Conservation (phyloP, 2,797 vertebrate species). For the Ficedula albicollis region DNA sequence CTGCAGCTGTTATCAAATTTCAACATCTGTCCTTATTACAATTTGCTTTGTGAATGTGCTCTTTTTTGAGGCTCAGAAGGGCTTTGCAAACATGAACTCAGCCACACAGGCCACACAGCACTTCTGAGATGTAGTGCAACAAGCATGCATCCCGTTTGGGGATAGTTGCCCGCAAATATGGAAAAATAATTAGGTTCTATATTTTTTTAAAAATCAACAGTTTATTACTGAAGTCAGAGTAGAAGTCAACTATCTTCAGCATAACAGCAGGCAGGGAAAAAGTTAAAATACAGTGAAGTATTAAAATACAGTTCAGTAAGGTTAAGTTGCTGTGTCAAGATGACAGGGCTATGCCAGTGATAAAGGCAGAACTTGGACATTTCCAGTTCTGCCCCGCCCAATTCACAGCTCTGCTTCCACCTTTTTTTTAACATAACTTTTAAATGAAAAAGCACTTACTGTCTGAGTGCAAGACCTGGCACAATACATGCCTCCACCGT, state of each 20-base stretch:
- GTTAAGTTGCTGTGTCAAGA: not conserved
- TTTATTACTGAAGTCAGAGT: not conserved
- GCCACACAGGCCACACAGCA: accelerated
- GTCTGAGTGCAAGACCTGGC: not conserved
- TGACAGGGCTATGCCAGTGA: not conserved
- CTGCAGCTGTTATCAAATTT: not conserved
- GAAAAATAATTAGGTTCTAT: not conserved
- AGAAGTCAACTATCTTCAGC: not conserved
- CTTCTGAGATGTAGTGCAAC: not conserved
- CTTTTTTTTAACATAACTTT: not conserved
- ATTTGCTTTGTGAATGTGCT: not conserved
- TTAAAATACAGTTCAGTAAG: not conserved
- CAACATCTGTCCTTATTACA: not conserved
- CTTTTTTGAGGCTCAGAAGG: not conserved
- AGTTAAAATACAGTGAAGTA: not conserved
- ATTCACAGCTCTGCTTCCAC: not conserved
- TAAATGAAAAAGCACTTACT: not conserved
- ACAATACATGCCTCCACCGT: not conserved
- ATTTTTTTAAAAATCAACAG: not conserved
- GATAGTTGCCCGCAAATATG: not conserved
- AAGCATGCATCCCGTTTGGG: not conserved
- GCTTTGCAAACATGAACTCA: not conserved
- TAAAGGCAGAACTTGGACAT: not conserved
- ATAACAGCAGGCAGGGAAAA: not conserved
- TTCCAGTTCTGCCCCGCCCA: not conserved